phyloP scores from a whole-genome alignment of 1,140 invertebrate species.

The Cotesia glomerata region DNA sequence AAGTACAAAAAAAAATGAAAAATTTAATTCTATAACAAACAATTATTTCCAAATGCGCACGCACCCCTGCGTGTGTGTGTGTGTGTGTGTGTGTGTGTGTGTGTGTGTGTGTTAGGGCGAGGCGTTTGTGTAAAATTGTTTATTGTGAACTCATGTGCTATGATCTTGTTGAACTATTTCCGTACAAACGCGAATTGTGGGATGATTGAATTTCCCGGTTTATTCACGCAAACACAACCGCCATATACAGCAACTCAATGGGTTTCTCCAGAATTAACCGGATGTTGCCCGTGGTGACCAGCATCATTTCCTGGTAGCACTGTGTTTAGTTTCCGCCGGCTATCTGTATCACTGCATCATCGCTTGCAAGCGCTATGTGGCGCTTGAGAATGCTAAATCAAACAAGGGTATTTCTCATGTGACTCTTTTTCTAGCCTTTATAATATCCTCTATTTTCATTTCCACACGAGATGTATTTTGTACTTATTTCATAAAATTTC shows the following conservation, averaged over 20 bases:
- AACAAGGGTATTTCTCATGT: conserved; percentile 13
- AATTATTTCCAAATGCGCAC: no score
- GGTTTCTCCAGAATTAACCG: conserved; percentile 10
- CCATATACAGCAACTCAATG: conserved; percentile 2
- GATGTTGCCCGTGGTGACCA: conserved; percentile 46
- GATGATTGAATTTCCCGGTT: conserved; percentile 28
- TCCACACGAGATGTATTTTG: not conserved
- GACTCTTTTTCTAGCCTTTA: not conserved
- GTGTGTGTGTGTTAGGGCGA: not conserved
- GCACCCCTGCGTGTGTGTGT: no score
- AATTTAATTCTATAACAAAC: no score
- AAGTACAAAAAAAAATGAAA: no score
- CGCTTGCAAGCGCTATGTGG: not conserved
- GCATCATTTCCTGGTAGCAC: conserved; percentile 54
- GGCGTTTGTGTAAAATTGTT: no score
- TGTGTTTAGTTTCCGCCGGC: conserved; percentile 54
- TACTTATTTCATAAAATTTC: not conserved
- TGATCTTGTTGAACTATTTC: conserved; percentile 9
- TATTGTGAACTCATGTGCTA: not conserved
- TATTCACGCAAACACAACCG: conserved; percentile 24
- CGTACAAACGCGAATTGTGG: conserved; percentile 20
- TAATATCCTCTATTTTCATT: not conserved
- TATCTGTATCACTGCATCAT: conserved; percentile 49
- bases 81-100: not conserved
- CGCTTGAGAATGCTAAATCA: conserved; percentile 27